Evolutionary conservation across 2,888 invertebrate genomes (phyloP), one percentile per base, ranked within the genome.

Genomic region (Zelleria hepariella): DNA sequence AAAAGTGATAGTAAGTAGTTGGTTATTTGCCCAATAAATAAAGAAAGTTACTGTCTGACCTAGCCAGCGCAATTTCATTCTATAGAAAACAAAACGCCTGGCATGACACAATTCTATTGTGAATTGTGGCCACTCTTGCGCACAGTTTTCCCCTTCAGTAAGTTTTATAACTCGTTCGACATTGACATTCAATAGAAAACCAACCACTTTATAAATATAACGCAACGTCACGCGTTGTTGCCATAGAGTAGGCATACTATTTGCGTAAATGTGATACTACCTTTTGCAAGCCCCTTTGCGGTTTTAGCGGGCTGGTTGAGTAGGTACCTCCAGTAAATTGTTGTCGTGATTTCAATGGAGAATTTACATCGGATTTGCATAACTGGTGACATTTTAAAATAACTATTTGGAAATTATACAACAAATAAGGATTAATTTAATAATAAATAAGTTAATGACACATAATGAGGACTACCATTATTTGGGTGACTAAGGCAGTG

Each of bases 161-260:
- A 60, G 68, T 75, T 70, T 63, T 62, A 60, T 66, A 51, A 52
- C 69, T 66, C 70, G 73, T 62, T 23, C 66, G 82, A 80, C 82
- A 82, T 85, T 86, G 86, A 81, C 82, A 83, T 85, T 85, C 80
- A 70, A 68, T 68, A 27, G 42, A 25, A 26, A 56, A 18, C 6
- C 18, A 42, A 47, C n/a, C 2, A 23, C 10, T 47, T 24, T 24
- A 18, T n/a, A 32, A 56, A 5, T 32, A 42, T 58, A 32, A 24
- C 53, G 25, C n/a, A 58, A 51, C 23, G 26, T 58, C 18, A 56
- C 23, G 42, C 56, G n/a, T 15, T 25, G 2, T 20, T 48, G 32
- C 24, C 20, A 48, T 3, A 48, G 10, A n/a, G 18, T n/a, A 10
- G 18, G 25, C 23, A 10, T 49, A 21, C 74, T 71, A 71, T 77